Conservation (phyloP, 2,888 invertebrate species). For the Philhelius pedissequus region DNA sequence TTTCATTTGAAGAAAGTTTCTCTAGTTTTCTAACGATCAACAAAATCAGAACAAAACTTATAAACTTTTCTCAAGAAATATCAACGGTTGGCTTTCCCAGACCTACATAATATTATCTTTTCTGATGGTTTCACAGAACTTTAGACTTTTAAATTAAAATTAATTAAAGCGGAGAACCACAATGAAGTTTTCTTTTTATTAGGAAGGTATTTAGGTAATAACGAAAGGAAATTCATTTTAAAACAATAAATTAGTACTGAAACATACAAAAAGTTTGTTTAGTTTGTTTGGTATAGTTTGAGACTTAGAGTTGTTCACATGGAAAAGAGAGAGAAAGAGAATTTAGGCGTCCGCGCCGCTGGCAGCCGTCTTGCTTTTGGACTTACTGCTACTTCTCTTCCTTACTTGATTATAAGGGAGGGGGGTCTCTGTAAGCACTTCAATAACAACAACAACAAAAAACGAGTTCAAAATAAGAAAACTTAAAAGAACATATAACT, state of each 20-base stretch:
- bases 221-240: slow-evolving; percentile 48
- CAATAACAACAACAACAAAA: background rate
- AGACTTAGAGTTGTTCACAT: background rate
- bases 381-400: background rate
- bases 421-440: slow-evolving; percentile 15
- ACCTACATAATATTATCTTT: too few species aligned
- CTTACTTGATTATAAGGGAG: background rate
- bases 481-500: slow-evolving; percentile 39
- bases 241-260: slow-evolving; percentile 26
- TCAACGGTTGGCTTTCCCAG: too few species aligned
- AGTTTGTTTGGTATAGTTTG: background rate
- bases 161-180: too few species aligned
- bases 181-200: background rate
- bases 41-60: too few species aligned
- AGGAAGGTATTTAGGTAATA: background rate
- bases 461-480: background rate
- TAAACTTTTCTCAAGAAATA: too few species aligned
- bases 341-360: slow-evolving; percentile 5
- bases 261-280: background rate
- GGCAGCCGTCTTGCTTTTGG: too few species aligned
- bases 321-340: background rate
- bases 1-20: too few species aligned
- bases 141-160: too few species aligned
- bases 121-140: too few species aligned
- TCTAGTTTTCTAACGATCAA: too few species aligned